Conservation (phyloP, 1,140 invertebrate species). For the Sycobia sp. region DNA sequence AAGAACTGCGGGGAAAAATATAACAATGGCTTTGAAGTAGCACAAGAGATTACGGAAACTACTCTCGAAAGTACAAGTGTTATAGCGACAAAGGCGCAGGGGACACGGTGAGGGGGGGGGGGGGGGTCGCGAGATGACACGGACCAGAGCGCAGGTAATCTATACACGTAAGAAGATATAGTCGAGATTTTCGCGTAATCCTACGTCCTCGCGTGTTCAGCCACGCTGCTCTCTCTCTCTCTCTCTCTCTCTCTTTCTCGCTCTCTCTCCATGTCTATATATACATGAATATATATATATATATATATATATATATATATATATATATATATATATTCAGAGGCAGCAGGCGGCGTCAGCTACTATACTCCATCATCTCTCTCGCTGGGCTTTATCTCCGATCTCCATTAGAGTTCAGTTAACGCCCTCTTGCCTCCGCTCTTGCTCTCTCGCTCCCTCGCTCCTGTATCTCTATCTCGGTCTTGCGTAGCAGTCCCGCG, state of each 20-base stretch:
- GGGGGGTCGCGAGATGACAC: not conserved
- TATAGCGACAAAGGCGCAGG: not conserved
- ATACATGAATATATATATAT: too few relatives aligned
- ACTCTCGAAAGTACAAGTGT: too few relatives aligned
- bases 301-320: too few relatives aligned
- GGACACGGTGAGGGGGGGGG: not conserved
- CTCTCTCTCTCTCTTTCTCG: too few relatives aligned
- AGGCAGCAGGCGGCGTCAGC: slow-evolving; percentile 38
- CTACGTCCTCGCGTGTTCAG: slow-evolving; percentile 55
- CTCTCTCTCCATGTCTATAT: too few relatives aligned
- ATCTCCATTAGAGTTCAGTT: slow-evolving; percentile 63
- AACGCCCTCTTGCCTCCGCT: slow-evolving; percentile 55
- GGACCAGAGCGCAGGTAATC: slow-evolving; percentile 7
- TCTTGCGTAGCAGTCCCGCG: not conserved
- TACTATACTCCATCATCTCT: slow-evolving; percentile 37
- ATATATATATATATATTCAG: too few relatives aligned
- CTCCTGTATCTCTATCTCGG: slow-evolving; percentile 29
- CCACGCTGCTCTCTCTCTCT: not conserved
- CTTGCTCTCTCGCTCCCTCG: slow-evolving; percentile 5
- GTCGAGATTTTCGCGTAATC: slow-evolving; percentile 59
- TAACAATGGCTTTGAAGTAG: too few relatives aligned
- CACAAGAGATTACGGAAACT: too few relatives aligned
- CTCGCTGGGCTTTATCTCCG: slow-evolving; percentile 50
- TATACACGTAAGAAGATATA: slow-evolving; percentile 43
- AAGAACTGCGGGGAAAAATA: too few relatives aligned